Conservation (phyloP, 2,797 vertebrate genomes). For the Peromyscus eremicus region DNA sequence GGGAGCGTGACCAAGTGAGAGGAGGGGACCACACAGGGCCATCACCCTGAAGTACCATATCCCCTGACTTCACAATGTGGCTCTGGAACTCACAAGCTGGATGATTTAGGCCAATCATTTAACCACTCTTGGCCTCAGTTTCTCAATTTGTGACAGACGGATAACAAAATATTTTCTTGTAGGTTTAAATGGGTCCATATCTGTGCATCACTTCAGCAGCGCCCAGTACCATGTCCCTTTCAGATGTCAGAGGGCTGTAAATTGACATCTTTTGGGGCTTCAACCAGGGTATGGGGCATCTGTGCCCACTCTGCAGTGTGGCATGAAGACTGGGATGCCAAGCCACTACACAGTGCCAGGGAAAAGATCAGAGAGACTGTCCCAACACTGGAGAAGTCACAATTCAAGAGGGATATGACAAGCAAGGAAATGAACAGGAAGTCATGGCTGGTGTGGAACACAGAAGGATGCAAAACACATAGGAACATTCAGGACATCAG, state of each 20-base stretch:
- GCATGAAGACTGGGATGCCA: not conserved
- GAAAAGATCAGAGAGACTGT: not conserved
- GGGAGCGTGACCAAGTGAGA: no score
- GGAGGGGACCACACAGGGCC: rapidly evolving
- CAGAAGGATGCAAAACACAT: not conserved
- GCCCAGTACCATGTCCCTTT: rapidly evolving
- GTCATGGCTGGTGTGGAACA: no score
- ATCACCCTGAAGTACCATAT: rapidly evolving
- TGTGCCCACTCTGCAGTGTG: not conserved
- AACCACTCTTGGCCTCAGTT: not conserved
- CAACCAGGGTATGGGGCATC: rapidly evolving
- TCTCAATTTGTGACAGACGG: not conserved
- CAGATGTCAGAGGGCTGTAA: no score
- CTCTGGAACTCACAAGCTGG: not conserved
- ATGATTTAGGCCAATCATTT: not conserved
- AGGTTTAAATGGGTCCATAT: not conserved
- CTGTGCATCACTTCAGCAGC: not conserved
- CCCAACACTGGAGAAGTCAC: not conserved
- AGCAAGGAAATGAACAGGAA: not conserved
- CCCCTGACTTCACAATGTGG: not conserved
- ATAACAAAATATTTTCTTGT: not conserved
- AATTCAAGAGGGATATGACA: not conserved
- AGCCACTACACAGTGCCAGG: not conserved
- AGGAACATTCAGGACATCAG: no score
- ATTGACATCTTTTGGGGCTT: not conserved